These are phyloP conservation scores for Parambassis ranga DNA, from an alignment of 2,797 vertebrate species.

Conservation along the genomic window DNA sequence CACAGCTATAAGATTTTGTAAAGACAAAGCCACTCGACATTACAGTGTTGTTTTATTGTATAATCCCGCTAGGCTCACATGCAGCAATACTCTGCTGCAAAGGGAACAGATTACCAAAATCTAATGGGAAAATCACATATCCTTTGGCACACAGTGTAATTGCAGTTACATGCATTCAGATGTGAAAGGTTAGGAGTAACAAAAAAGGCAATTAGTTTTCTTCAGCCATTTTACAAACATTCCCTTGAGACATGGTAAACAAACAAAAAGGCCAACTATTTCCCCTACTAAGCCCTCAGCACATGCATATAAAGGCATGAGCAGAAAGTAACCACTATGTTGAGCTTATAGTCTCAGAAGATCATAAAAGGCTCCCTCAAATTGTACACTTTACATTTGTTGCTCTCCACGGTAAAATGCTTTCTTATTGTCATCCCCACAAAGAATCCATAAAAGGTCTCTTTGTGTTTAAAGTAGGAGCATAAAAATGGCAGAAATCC, in stretches of 20 bases:
- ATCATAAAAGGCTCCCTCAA: constrained; percentile 36
- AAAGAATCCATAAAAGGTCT: constrained; percentile 54
- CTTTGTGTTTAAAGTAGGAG: constrained; percentile 52
- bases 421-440: constrained; percentile 47
- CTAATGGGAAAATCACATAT: constrained; percentile 62
- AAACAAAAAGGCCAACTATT: constrained; percentile 63
- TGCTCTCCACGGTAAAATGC: constrained; percentile 52
- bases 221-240: constrained; percentile 67
- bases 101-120: constrained; percentile 38
- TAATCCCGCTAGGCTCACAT: not conserved
- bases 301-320: constrained; percentile 68
- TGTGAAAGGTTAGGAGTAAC: constrained; percentile 76
- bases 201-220: constrained; percentile 76
- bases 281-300: constrained; percentile 37
- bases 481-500: constrained; percentile 35
- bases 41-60: constrained; percentile 7
- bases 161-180: constrained; percentile 73
- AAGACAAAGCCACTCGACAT: constrained; percentile 5
- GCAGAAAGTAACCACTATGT: constrained; percentile 42
- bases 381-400: constrained; percentile 54
- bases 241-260: constrained; percentile 70
- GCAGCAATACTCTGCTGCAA: constrained; percentile 26
- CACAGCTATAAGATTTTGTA: not conserved
- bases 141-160: constrained; percentile 66
- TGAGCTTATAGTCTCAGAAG: constrained; percentile 33